These are phyloP conservation scores for Holacanthus passer DNA, from an alignment of 2,113 vertebrate genomes.

Conservation along the genomic window DNA sequence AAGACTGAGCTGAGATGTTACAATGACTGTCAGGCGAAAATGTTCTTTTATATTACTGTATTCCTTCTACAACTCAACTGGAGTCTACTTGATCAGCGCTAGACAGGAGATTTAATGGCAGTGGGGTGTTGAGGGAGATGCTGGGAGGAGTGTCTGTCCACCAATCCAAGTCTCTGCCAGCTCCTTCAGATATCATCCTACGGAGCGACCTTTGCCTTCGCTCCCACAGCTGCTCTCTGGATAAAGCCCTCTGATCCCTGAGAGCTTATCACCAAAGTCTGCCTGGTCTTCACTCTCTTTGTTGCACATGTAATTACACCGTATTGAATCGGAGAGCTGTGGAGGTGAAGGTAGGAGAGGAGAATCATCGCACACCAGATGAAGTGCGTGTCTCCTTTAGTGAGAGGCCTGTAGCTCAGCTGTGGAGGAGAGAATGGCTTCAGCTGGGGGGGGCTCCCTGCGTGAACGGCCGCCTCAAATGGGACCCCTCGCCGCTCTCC, in stretches of 20 bases:
- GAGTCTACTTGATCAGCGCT: conserved; percentile 1
- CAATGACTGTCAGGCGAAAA: not conserved
- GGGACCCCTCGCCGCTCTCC: conserved; percentile 48
- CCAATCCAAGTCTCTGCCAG: conserved; percentile 52
- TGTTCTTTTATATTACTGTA: not conserved
- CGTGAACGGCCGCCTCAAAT: conserved; percentile 44
- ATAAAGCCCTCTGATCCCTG: conserved; percentile 72
- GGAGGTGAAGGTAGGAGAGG: conserved; percentile 42
- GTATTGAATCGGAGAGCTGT: conserved; percentile 32
- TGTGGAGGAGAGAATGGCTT: conserved; percentile 29
- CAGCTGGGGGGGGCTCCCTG: conserved; percentile 19
- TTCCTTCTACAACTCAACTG: not conserved
- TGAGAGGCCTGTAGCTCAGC: conserved; percentile 19
- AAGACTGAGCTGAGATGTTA: not conserved
- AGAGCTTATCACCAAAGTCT: conserved; percentile 71
- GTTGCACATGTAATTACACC: conserved; percentile 70
- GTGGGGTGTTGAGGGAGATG: conserved; percentile 15
- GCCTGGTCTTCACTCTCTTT: conserved; percentile 56
- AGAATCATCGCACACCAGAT: conserved; percentile 42
- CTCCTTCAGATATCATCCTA: conserved; percentile 60
- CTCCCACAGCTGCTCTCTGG: conserved; percentile 57
- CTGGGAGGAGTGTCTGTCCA: conserved; percentile 39
- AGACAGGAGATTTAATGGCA: conserved; percentile 32
- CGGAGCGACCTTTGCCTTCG: conserved; percentile 64
- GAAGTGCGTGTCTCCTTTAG: conserved; percentile 30